A percentile compares a stretch with the other conserved stretches of the same genome.
Conservation (phyloP, 2,888 invertebrate species). For the Sipha maydis region DNA sequence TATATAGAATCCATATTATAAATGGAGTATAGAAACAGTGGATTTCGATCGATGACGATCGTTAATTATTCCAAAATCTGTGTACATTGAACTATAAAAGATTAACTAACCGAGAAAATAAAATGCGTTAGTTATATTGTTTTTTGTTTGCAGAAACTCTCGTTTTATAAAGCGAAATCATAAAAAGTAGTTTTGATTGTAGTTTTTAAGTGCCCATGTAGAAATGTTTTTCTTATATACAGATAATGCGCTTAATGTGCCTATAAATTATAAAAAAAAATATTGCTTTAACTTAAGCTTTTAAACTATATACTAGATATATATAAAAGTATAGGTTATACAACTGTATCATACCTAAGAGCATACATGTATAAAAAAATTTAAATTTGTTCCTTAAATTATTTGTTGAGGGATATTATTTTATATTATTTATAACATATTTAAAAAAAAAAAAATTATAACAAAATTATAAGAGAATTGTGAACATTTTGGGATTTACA, state of each 20-base stretch:
- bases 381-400: too few species aligned
- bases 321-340: too few species aligned
- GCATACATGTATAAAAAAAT: too few species aligned
- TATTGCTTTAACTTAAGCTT: background rate
- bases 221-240: background rate
- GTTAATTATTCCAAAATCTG: background rate
- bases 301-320: too few species aligned
- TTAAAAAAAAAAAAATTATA: too few species aligned
- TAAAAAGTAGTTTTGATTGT: background rate
- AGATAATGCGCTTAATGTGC: background rate
- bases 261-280: background rate
- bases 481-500: too few species aligned
- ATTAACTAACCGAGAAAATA: background rate
- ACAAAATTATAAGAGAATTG: too few species aligned
- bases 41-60: background rate
- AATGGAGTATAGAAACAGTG: background rate
- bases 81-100: background rate
- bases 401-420: too few species aligned
- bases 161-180: background rate
- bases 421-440: too few species aligned
- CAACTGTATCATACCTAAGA: too few species aligned
- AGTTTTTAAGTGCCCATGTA: background rate
- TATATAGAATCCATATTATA: too few species aligned
- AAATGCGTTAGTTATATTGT: background rate
- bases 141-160: background rate